Evolutionary conservation across 2,888 invertebrate species (phyloP).

Genomic region (Stegana nigrithorax): DNA sequence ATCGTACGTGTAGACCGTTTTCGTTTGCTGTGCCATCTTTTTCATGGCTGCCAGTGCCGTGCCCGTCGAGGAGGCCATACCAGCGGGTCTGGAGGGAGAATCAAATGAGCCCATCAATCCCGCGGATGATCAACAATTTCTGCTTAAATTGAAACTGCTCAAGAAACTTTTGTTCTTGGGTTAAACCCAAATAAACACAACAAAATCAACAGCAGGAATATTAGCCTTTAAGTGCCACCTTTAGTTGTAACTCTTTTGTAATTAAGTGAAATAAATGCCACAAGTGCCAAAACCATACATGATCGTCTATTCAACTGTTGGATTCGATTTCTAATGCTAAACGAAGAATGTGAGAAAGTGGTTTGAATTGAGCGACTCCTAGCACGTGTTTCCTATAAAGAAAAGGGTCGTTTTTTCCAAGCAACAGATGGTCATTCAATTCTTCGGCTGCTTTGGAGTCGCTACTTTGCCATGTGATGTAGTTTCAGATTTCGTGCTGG

Average conservation of each 20-base stretch:
- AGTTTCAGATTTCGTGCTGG: too few species aligned
- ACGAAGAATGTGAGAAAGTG: too few species aligned
- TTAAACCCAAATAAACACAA: too few species aligned
- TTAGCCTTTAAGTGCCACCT: slow-evolving; percentile 20
- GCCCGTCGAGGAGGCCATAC: slow-evolving; percentile 61
- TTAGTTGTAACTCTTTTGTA: background rate
- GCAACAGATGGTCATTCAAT: too few species aligned
- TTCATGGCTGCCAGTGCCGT: slow-evolving; percentile 51
- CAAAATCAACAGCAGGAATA: slow-evolving; percentile 24
- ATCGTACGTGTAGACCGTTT: slow-evolving; percentile 52
- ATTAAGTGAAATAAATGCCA: background rate
- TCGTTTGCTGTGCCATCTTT: slow-evolving; percentile 54
- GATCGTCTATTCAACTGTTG: background rate
- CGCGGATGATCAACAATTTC: slow-evolving; percentile 54
- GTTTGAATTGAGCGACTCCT: too few species aligned
- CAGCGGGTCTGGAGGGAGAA: slow-evolving; percentile 57
- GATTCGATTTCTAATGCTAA: background rate
- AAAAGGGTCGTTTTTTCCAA: too few species aligned
- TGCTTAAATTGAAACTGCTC: slow-evolving; percentile 57
- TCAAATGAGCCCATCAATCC: slow-evolving; percentile 52
- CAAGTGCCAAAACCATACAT: background rate
- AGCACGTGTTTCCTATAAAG: too few species aligned
- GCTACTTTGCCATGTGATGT: too few species aligned
- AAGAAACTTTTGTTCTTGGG: slow-evolving; percentile 61
- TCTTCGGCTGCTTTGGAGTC: too few species aligned